Percentiles rank a stretch among this genome's conserved stretches.
phyloP scores from a whole-genome alignment of 2,797 vertebrate genomes.

The Xenops minutus region DNA sequence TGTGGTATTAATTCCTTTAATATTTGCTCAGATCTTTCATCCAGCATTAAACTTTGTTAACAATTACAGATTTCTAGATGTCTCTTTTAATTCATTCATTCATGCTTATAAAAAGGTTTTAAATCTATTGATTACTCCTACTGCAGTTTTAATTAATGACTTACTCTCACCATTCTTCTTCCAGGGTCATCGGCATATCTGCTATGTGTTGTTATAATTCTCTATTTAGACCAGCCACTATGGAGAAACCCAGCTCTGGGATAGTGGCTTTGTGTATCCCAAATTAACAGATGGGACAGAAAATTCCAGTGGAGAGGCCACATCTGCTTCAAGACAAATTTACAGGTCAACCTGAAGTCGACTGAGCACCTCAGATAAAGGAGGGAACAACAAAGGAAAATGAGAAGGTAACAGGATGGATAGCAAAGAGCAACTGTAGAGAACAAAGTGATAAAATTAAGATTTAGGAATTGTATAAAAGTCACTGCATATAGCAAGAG shows the following conservation, averaged over 20 bases:
- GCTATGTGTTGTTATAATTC: not conserved
- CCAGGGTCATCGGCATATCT: not conserved
- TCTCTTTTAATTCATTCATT: not conserved
- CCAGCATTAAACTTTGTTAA: not conserved
- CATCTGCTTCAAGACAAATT: not conserved
- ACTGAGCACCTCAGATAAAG: not conserved
- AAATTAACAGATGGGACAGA: not conserved
- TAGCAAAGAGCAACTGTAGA: not conserved
- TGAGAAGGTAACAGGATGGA: not conserved
- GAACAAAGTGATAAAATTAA: not conserved
- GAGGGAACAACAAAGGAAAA: not conserved
- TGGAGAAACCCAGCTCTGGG: not conserved
- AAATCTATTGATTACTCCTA: not conserved
- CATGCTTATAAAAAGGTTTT: not conserved
- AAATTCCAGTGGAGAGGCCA: not conserved
- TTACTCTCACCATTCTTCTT: not conserved
- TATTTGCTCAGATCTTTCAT: not conserved
- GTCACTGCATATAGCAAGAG: rapidly evolving
- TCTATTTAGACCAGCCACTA: not conserved
- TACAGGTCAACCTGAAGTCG: not conserved
- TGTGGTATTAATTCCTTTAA: not conserved
- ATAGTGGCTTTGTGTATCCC: not conserved
- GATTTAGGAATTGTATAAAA: not conserved
- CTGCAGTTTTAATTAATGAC: not conserved
- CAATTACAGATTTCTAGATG: not conserved